phyloP scores from a whole-genome alignment of 2,888 invertebrate genomes.

The Cephus spinipes region DNA sequence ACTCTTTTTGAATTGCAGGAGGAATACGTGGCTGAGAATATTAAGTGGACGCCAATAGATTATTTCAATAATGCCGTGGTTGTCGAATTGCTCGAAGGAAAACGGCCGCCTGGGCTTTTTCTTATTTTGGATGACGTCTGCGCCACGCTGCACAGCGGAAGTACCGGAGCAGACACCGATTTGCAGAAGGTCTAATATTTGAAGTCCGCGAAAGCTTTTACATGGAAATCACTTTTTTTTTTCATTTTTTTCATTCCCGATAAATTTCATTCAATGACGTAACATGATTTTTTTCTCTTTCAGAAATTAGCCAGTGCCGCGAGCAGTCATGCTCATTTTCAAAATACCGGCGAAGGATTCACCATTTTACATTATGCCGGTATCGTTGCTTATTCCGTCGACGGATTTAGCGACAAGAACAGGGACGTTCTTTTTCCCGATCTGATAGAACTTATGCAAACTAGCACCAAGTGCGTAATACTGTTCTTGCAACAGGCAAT shows the following conservation, averaged over 20 bases:
- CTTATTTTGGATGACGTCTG: conserved; percentile 77
- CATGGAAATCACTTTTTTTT: too few species aligned
- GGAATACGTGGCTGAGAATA: conserved; percentile 76
- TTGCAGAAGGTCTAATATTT: conserved; percentile 64
- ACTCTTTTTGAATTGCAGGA: conserved; percentile 66
- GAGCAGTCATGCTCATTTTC: conserved; percentile 72
- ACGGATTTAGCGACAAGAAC: conserved; percentile 77
- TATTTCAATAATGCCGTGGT: conserved; percentile 78
- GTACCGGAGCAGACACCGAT: conserved; percentile 73
- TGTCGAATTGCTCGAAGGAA: conserved; percentile 76
- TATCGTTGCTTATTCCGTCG: conserved; percentile 73
- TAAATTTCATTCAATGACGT: not conserved
- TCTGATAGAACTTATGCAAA: conserved; percentile 75
- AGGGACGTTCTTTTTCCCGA: conserved; percentile 76
- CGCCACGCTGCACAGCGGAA: conserved; percentile 76
- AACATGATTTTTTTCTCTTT: not conserved
- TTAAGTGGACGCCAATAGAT: conserved; percentile 76
- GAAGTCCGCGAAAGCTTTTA: too few species aligned
- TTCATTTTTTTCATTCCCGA: too few species aligned
- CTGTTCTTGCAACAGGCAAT: too few species aligned
- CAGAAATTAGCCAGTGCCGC: conserved; percentile 71
- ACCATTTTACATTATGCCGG: conserved; percentile 77
- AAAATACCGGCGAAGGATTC: conserved; percentile 70
- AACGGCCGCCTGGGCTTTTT: conserved; percentile 75
- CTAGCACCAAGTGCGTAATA: conserved; percentile 70